These are phyloP conservation scores for Choristoneura rosaceana DNA, from an alignment of 2,888 invertebrate species.

Conservation along the genomic window DNA sequence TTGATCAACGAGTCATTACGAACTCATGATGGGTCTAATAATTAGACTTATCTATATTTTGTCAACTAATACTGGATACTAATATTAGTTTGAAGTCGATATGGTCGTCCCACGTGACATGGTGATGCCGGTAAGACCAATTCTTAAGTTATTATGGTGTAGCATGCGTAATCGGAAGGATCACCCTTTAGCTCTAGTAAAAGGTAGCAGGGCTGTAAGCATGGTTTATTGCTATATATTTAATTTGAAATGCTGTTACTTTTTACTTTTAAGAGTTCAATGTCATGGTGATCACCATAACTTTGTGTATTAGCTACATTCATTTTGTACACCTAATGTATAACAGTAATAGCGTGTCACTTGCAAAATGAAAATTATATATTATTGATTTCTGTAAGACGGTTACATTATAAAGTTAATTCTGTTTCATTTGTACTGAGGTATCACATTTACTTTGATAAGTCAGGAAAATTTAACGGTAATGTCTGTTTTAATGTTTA, in stretches of 20 bases:
- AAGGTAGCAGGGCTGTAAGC: slow-evolving; percentile 31
- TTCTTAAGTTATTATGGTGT: slow-evolving; percentile 31
- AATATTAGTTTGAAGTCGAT: slow-evolving; percentile 7
- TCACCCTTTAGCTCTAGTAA: slow-evolving; percentile 25
- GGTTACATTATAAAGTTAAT: slow-evolving; percentile 55
- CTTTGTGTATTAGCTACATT: slow-evolving; percentile 36
- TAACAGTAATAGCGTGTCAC: slow-evolving; percentile 34
- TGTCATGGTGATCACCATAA: slow-evolving; percentile 34
- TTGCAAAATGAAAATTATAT: slow-evolving; percentile 46
- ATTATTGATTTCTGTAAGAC: slow-evolving; percentile 63
- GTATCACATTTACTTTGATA: slow-evolving; percentile 58
- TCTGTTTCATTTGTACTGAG: slow-evolving; percentile 56
- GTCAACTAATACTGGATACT: not conserved
- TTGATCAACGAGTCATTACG: not conserved
- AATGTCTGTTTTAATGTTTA: slow-evolving; percentile 57
- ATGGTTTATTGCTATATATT: slow-evolving; percentile 10
- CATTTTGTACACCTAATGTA: slow-evolving; percentile 41
- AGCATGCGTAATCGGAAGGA: slow-evolving; percentile 15
- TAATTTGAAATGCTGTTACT: slow-evolving; percentile 20
- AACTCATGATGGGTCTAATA: not conserved
- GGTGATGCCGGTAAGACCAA: slow-evolving; percentile 28
- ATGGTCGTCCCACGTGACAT: slow-evolving; percentile 14
- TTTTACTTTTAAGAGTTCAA: slow-evolving; percentile 25
- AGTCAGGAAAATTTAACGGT: slow-evolving; percentile 56
- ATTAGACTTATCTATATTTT: not conserved